A percentile compares a stretch with the other conserved stretches of the same genome.
These are phyloP conservation scores for Epinephelus fuscoguttatus DNA, from an alignment of 2,113 vertebrate species.

Conservation along the genomic window DNA sequence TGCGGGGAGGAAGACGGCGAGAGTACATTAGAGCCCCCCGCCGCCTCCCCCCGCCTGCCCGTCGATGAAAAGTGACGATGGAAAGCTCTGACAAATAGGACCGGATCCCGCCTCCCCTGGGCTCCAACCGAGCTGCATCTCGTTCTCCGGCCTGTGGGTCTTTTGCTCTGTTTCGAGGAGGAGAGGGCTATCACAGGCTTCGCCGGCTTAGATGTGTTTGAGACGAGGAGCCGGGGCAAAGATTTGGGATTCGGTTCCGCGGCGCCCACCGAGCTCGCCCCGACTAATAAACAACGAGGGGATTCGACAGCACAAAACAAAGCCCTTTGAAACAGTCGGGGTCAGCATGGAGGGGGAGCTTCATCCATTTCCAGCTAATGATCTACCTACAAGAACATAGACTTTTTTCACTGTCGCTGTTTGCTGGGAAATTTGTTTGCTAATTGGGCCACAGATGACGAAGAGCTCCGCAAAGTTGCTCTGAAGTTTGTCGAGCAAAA, in stretches of 20 bases:
- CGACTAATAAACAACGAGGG: slow-evolving; percentile 81
- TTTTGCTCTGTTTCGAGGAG: slow-evolving; percentile 26
- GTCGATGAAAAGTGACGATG: slow-evolving; percentile 89
- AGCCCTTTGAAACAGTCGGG: slow-evolving; percentile 57
- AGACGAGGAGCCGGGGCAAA: slow-evolving; percentile 41
- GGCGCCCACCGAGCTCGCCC: slow-evolving; percentile 41
- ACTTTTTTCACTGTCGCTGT: slow-evolving; percentile 8
- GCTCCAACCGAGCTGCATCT: slow-evolving; percentile 81
- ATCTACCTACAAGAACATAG: slow-evolving; percentile 55
- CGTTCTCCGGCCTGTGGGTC: slow-evolving; percentile 51
- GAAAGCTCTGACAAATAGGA: slow-evolving; percentile 95
- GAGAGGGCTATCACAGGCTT: slow-evolving; percentile 51
- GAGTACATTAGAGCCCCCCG: slow-evolving; percentile 87
- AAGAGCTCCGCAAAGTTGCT: slow-evolving; percentile 37
- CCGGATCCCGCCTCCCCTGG: slow-evolving; percentile 90
- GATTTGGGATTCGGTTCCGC: slow-evolving; percentile 42
- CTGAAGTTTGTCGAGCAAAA: slow-evolving; percentile 58
- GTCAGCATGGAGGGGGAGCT: slow-evolving; percentile 32
- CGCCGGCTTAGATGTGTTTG: slow-evolving; percentile 54
- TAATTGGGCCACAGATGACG: slow-evolving; percentile 71
- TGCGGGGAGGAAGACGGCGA: slow-evolving; percentile 80
- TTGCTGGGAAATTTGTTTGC: slow-evolving; percentile 55
- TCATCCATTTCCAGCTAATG: slow-evolving; percentile 57
- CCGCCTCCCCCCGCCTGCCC: slow-evolving; percentile 40
- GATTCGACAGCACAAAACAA: slow-evolving; percentile 63